Base-by-base conservation (phyloP, 2,113 vertebrate species). In the Myrmecobius fasciatus region DNA sequence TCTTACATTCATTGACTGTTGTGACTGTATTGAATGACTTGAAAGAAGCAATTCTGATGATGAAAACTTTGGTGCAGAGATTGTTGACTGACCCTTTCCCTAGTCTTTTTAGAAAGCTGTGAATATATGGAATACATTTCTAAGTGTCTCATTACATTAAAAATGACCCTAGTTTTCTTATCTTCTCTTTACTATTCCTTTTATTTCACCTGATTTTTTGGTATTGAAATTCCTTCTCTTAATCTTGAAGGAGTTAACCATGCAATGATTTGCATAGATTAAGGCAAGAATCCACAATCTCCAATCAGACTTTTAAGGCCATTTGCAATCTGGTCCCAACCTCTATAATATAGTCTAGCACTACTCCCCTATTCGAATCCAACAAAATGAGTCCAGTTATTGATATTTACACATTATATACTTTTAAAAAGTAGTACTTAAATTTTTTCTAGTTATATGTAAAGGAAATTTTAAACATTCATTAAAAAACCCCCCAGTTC, bases 181-280 rank as follows among this genome's bases (percentile, higher is more conserved):
- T 53, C 28, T 20, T 46, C 52, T 92, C 67, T 93, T 52, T 90
- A 91, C 53, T 91, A 3, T 36, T 95, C 49, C 6, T 43, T 88
- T 94, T 92, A 67, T 53, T 24, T 89, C 17, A 26, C 52, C 25
- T 25, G 95, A 51, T 83, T 53, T 53, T 56, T 75, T 89, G 92
- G 43, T 26, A 46, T 20, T 90, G 9, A 48, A 49, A 46, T 67
- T 83, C 17, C 20, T 83, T 83, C 20, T 88, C 7, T 51, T 83
- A 43, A 9, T 20, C 83, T 49, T 43, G 56, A 92, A 91, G 46
- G 75, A 56, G n/a, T 2, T 8, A 54, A 47, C 53, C 88, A 47
- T 47, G 26, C 3, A 2, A 20, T 53, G 49, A 53, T 51, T 54
- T 89, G 25, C 7, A 53, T 28, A 1, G 26, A 5, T 67, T 31